These are phyloP conservation scores for Eilema depressum DNA, from an alignment of 2,888 invertebrate species.

Conservation along the genomic window DNA sequence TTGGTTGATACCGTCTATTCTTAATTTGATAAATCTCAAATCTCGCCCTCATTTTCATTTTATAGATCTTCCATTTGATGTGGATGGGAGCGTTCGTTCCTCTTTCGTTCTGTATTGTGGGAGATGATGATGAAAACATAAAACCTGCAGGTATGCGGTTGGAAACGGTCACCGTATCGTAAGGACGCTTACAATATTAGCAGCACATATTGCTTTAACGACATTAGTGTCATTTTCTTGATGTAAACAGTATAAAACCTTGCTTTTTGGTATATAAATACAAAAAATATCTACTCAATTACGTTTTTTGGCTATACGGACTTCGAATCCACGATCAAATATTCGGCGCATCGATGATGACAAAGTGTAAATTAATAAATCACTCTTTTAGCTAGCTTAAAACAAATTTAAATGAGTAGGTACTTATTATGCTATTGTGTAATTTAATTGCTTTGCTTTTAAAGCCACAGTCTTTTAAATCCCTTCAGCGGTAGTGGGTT, in stretches of 20 bases:
- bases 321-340: background rate
- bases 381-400: background rate
- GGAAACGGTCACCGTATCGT: background rate
- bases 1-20: slow-evolving; percentile 3
- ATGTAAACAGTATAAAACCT: background rate
- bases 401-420: background rate
- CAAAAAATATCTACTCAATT: background rate
- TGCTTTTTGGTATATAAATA: background rate
- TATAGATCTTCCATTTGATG: background rate
- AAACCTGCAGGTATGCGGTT: no score
- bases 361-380: background rate
- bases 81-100: background rate
- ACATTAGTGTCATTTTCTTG: background rate
- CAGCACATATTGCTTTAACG: background rate
- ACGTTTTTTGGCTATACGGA: background rate
- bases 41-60: background rate
- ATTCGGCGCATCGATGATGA: background rate
- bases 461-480: slow-evolving; percentile 24
- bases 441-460: slow-evolving; percentile 36
- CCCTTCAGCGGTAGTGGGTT: slow-evolving; percentile 21
- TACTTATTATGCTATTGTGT: slow-evolving; percentile 18
- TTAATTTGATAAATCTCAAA: slow-evolving; percentile 9
- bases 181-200: background rate
- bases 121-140: background rate
- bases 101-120: background rate